These are phyloP conservation scores for Hymenochirus boettgeri DNA, from an alignment of 2,113 vertebrate genomes.

Conservation along the genomic window DNA sequence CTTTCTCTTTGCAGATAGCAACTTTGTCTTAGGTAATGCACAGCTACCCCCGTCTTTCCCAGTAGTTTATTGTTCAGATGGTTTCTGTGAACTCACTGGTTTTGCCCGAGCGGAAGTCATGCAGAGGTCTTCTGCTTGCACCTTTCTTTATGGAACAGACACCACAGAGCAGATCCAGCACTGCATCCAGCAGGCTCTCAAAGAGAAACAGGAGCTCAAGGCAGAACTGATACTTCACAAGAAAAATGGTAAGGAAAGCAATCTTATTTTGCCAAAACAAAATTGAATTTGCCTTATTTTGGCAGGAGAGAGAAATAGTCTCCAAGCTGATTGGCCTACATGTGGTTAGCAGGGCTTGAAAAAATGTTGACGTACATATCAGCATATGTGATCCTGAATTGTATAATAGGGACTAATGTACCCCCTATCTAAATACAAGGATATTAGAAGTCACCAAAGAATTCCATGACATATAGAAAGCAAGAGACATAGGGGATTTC, in stretches of 20 bases:
- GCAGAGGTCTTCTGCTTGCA: constrained; percentile 63
- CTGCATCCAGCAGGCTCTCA: constrained; percentile 59
- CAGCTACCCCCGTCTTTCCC: constrained; percentile 61
- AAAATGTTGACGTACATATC: no score
- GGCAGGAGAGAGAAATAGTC: no score
- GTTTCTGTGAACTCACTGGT: constrained; percentile 67
- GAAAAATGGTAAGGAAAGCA: constrained; percentile 67
- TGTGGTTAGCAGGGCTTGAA: no score
- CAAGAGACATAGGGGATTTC: no score
- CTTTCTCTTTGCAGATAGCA: constrained; percentile 60
- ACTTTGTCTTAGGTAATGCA: constrained; percentile 68
- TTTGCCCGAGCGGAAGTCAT: constrained; percentile 67
- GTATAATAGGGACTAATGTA: no score
- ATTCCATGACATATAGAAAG: no score
- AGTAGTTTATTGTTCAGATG: constrained; percentile 67
- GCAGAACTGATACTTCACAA: constrained; percentile 61
- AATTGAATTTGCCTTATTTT: no score
- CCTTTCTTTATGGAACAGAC: constrained; percentile 63
- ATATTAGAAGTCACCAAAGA: no score
- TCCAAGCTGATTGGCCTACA: no score
- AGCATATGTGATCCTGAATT: no score
- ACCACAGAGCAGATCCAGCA: constrained; percentile 59
- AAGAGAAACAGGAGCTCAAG: constrained; percentile 61
- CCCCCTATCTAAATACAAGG: no score
- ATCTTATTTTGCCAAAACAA: no score